Evolutionary conservation across 2,113 vertebrate species (phyloP).

Genomic region (Actenoides hombroni): DNA sequence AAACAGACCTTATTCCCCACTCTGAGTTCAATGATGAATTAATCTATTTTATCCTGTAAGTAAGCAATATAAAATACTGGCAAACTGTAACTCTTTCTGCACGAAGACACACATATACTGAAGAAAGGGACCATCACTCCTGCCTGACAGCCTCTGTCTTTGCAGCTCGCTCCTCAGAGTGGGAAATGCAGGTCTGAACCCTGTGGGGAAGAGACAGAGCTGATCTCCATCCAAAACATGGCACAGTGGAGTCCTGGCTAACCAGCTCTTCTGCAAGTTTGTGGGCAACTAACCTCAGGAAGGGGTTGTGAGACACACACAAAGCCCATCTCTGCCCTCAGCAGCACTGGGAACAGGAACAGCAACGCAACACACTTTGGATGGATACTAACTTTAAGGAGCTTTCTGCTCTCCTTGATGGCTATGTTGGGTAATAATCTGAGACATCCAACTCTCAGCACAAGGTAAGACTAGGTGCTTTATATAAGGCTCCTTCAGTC

Average conservation of each 20-base stretch:
- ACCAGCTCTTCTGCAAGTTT: neutral
- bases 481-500: neutral
- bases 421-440: accelerated
- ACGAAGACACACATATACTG: neutral
- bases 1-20: neutral
- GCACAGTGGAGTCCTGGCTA: neutral
- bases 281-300: neutral
- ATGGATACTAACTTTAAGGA: neutral
- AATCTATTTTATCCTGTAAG: neutral
- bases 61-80: neutral
- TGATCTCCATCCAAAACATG: neutral
- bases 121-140: neutral
- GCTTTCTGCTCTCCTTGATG: neutral
- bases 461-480: neutral
- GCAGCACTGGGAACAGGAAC: accelerated
- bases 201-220: neutral
- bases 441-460: neutral
- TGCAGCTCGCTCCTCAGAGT: neutral
- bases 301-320: neutral
- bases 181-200: neutral
- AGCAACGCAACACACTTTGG: neutral
- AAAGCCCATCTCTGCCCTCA: neutral
- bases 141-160: neutral
- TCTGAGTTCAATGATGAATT: neutral
- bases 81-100: neutral